Base-by-base conservation (phyloP, 2,888 invertebrate species). In the Frankliniella fusca region DNA sequence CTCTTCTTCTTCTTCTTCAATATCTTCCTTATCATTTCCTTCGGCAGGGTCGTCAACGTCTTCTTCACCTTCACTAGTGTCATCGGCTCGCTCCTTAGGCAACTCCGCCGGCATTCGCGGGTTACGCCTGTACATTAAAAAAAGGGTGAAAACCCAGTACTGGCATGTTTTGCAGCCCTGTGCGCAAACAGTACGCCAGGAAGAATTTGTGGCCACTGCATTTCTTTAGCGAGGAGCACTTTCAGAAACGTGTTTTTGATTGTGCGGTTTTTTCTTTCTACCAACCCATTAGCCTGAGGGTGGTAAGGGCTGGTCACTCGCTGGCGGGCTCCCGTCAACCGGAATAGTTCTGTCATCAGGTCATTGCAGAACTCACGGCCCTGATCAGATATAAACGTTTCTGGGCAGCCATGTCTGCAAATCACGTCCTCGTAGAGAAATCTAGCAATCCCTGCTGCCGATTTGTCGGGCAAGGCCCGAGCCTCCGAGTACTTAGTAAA, bases 401-500 rank as follows among this genome's bases (percentile, higher is more conserved):
- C 65, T 65, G 65, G 20, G 20, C 12, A 20, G 20, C 65, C 20
- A 20, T 10, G 65, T 10, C 65, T 7, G 20, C 65, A 65, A 10
- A 65, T 11, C 15, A 50, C 50, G 15, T 50, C 15, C 10, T 11
- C 15, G 48, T 54, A 81, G 7, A 82, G n/a, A 80, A 82, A 82
- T 12, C 28, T 10, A 11, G 82, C 82, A 5, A 82, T 79, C n/a
- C 15, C 80, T 12, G 48, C 28, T 18, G 80, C 80, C 2, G 65
- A 48, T 65, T 80, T 82, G 70, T 82, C 81, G 50, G 20, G 8
- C 12, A 82, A 28, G 18, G 81, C 65, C 65, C 65, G 48, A 23
- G 65, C 82, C 48, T 82, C 80, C n/a, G 65, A 48, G 23, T 79
- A 82, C 38, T 82, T 82, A 2, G 81, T n/a, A 48, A 82, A 82